Evolutionary conservation across 2,113 vertebrate species (phyloP), one percentile per base, ranked within the genome.

Genomic region (Edolisoma coerulescens): DNA sequence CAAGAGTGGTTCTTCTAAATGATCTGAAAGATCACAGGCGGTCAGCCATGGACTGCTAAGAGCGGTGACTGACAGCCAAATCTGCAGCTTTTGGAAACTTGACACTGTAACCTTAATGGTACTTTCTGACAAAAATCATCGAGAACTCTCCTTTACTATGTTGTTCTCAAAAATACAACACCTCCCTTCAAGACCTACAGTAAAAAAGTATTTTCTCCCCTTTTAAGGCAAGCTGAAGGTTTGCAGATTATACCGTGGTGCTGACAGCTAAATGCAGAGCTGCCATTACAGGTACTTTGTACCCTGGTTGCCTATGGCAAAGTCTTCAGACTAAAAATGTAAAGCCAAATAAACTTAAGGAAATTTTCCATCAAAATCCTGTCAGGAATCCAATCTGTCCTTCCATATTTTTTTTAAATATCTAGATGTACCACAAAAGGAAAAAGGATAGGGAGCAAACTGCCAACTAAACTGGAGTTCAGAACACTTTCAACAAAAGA

Each of bases 351-450:
- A 91, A 93, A 85, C 59, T 39, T 63, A 50, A 86, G 85, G 90
- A 96, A 95, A 96, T 90, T 96, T 94, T 96, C 93, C 85, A 84
- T 95, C 93, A 94, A 93, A 96, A 89, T 27, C n/a, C 52, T 95
- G 92, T 90, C 82, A 96, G 42, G 68, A 85, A 93, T 93, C 87
- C 95, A 96, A 77, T 59, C 47, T 63, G 63, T 90, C 67, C 84
- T 83, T 89, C 76, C 41, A 5, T 81, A 59, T 81, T 81, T 84
- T 93, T 85, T 60, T 28, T 0, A 70, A 97, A 52, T 80, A 93
- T 47, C 60, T 83, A 86, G 42, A 77, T 67, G n/a, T 83, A 91
- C 67, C 94, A 96, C 57, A 73, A 96, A 82, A 89, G 59, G 80
- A 86, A 93, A 90, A 94, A 79, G 16, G 57, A 89, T 35, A 90